Percentiles rank a stretch among this genome's conserved stretches.
Conservation (phyloP, 2,113 vertebrate genomes). For the Conger conger region DNA sequence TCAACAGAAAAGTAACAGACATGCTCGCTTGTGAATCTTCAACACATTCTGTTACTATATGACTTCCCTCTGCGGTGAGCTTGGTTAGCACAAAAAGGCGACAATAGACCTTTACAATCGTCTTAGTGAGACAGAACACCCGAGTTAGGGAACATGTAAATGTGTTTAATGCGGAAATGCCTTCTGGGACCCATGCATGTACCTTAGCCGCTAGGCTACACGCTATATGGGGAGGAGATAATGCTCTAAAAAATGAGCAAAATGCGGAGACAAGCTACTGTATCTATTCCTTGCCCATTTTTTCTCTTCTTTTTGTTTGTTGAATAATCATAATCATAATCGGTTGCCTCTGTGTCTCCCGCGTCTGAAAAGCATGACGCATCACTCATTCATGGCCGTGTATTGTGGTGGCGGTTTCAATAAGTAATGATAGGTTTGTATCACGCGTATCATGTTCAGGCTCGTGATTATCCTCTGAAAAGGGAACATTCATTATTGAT, state of each 20-base stretch:
- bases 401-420: slow-evolving; percentile 51
- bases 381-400: slow-evolving; percentile 51
- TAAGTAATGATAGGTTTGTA: slow-evolving; percentile 57
- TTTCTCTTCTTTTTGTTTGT: not conserved
- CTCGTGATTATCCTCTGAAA: slow-evolving; percentile 66
- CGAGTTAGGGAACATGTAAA: too few relatives aligned
- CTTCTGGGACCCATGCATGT: too few relatives aligned
- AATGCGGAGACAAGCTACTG: not conserved
- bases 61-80: too few relatives aligned
- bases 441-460: slow-evolving; percentile 67
- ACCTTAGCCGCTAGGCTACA: too few relatives aligned
- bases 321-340: not conserved
- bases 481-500: slow-evolving; percentile 67
- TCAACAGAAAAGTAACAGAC: not conserved
- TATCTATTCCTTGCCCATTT: not conserved
- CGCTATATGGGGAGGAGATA: too few relatives aligned
- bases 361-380: slow-evolving; percentile 30
- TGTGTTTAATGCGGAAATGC: too few relatives aligned
- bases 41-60: too few relatives aligned
- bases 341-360: not conserved
- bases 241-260: too few relatives aligned
- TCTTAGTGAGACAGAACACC: too few relatives aligned
- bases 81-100: too few relatives aligned
- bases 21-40: too few relatives aligned
- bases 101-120: too few relatives aligned